A percentile compares a stretch with the other conserved stretches of the same genome.
phyloP scores from a whole-genome alignment of 37 sponge, comb jelly and placozoan genomes.

The Halichondria panicea region DNA sequence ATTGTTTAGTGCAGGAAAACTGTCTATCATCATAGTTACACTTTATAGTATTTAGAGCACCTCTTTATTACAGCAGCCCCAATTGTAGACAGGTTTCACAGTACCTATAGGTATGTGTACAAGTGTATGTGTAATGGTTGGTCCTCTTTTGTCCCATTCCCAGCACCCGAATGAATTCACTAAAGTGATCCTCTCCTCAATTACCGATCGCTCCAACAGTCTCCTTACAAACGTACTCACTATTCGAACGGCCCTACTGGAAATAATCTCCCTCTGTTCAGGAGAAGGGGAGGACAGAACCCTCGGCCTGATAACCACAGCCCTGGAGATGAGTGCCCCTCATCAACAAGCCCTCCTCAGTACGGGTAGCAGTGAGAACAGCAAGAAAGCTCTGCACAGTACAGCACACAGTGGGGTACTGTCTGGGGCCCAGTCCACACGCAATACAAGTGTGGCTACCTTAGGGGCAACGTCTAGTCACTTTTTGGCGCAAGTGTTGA shows the following conservation, averaged over 20 bases:
- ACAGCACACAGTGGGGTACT: background rate
- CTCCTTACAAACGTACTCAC: slow-evolving; percentile 8
- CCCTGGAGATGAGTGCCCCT: no score
- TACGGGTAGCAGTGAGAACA: no score
- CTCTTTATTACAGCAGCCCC: no score
- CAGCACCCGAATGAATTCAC: slow-evolving; percentile 42
- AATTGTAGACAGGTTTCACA: no score
- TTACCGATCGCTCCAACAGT: background rate
- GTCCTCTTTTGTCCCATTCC: background rate
- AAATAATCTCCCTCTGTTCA: slow-evolving; percentile 21
- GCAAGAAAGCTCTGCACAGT: background rate
- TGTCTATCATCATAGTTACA: no score
- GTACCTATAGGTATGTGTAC: no score
- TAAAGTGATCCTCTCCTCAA: background rate
- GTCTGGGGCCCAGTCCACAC: background rate
- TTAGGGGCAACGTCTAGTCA: background rate
- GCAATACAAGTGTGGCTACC: background rate
- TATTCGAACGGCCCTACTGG: slow-evolving; percentile 19
- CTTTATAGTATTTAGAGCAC: no score
- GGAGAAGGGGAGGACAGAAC: no score
- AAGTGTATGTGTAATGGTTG: no score
- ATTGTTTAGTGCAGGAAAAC: no score
- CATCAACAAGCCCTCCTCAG: no score
- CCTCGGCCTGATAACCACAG: no score
- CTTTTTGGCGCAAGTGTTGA: background rate